phyloP scores from a whole-genome alignment of 2,888 invertebrate genomes.

The Drosophila picticornis region DNA sequence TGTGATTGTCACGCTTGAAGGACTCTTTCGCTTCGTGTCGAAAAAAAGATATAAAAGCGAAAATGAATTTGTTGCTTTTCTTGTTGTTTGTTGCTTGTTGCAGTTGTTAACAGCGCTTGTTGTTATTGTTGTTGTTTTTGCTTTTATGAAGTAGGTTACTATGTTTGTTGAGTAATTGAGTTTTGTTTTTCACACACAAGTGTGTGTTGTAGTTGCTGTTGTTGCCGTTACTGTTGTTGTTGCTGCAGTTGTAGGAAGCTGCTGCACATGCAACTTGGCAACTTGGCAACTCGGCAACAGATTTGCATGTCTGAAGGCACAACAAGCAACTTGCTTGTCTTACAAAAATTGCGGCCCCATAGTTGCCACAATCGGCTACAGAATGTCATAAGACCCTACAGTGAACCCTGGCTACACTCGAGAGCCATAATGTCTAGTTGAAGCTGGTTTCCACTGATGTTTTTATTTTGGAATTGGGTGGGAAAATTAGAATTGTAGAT shows the following conservation, averaged over 20 bases:
- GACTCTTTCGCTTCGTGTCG: constrained; percentile 68
- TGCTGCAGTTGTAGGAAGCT: constrained; percentile 71
- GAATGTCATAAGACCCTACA: constrained; percentile 29
- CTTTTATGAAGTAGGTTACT: constrained; percentile 79
- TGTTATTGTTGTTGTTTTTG: constrained; percentile 41
- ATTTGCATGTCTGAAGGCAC: constrained; percentile 59
- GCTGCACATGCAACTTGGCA: constrained; percentile 67
- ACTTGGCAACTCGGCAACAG: constrained; percentile 45
- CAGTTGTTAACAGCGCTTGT: constrained; percentile 56
- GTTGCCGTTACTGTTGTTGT: constrained; percentile 29
- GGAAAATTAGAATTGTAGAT: neutral
- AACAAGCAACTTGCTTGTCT: constrained; percentile 56
- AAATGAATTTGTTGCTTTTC: constrained; percentile 81
- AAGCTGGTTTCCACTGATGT: neutral
- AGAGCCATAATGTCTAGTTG: constrained; percentile 3
- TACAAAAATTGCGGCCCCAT: constrained; percentile 34
- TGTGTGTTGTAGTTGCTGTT: constrained; percentile 45
- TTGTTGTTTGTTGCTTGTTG: constrained; percentile 73
- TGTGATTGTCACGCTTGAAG: constrained; percentile 82
- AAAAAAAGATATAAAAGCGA: constrained; percentile 73
- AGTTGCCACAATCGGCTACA: constrained; percentile 22
- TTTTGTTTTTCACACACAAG: constrained; percentile 78
- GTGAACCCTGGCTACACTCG: constrained; percentile 19
- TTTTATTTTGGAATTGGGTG: neutral
- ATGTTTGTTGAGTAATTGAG: constrained; percentile 81